Base-by-base conservation (phyloP, 2,113 vertebrate species). In the Nannospalax galili region DNA sequence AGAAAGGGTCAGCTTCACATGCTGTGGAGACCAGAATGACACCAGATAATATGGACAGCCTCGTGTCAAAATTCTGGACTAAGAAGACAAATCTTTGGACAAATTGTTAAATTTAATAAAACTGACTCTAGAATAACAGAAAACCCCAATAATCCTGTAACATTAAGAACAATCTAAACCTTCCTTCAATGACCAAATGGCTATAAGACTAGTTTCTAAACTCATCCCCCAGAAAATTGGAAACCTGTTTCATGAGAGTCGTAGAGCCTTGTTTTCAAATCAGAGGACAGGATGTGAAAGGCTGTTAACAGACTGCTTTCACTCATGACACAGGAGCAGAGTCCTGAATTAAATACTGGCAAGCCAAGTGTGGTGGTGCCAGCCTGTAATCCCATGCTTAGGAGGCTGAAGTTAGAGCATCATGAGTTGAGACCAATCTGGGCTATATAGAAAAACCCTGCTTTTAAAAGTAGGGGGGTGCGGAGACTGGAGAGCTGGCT, bases 51-150 rank as follows among this genome's bases (percentile, higher is more conserved):
- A 11, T 11, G 48, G 48, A 11, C 48, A 52, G 48, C 48, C 48
- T n/a, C 48, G 22, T 70, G 58, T 28, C 3, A 69, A 58, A 77
- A 28, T n/a, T 37, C 75, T 72, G 87, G 85, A 80, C 22, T 75
- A 93, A 64, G 45, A 42, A 7, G 40, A 65, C 40, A 93, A 81
- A 75, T 84, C 32, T 20, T 32, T 45, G 69, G 37, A 42, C 92
- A 91, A 85, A 62, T 45, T n/a, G 86, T 24, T 91, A 70, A 58
- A 60, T 26, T 67, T 64, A 87, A n/a, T 30, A 78, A 93, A 85
- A 82, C 28, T 30, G 73, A 77, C 30, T 94, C n/a, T 26, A 90
- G 40, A 95, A 62, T 84, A n/a, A n/a, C n/a, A 70, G 48, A 52
- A 74, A 72, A 73, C 30, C 30, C 48, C 93, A 73, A 89, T 42